Evolutionary conservation across 2,797 vertebrate species (phyloP), one percentile per base, ranked within the genome.

Genomic region (Dromococcyx pavoninus): DNA sequence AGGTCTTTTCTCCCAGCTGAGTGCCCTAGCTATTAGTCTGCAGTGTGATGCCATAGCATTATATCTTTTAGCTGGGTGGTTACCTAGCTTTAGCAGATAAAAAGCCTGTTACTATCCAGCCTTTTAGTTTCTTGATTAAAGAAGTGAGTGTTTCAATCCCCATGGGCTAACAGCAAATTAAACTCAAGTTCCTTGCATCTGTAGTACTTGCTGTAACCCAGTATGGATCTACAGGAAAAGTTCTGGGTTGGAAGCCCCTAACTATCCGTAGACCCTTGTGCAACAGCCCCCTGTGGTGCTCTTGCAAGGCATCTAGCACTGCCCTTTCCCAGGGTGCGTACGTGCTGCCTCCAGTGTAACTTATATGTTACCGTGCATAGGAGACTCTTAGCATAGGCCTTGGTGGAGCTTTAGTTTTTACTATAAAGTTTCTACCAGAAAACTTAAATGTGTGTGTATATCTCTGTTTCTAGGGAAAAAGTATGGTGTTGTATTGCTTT

Each of bases 61-160:
- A 86, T 67, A 23, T 48, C 86, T 95, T 74, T 77, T 56, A 64
- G 10, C 72, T 73, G n/a, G 10, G 22, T 76, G 60, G 56, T 73
- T 73, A 70, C 60, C 53, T 64, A 60, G 27, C 53, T 94, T 79
- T 66, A 87, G 53, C 35, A 66, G 60, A 18, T 37, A 58, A 81
- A 87, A 61, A 75, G 58, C 56, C 82, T 54, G 71, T 89, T 81
- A 69, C 33, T 39, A 27, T 85, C 53, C 58, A 74, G 50, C 13
- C 23, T 69, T 94, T 61, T 30, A 48, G 17, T 73, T 81, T 79
- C 58, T 56, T 92, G 86, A 86, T 76, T 89, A 89, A 89, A 75
- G 61, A 44, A 91, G 32, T 39, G 13, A n/a, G 12, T 13, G 7
- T 90, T 74, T 79, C 54, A 89, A 79, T 82, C 24, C 10, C 43